Conservation (phyloP, 2,797 vertebrate genomes). For the Etheostoma nigrum region DNA sequence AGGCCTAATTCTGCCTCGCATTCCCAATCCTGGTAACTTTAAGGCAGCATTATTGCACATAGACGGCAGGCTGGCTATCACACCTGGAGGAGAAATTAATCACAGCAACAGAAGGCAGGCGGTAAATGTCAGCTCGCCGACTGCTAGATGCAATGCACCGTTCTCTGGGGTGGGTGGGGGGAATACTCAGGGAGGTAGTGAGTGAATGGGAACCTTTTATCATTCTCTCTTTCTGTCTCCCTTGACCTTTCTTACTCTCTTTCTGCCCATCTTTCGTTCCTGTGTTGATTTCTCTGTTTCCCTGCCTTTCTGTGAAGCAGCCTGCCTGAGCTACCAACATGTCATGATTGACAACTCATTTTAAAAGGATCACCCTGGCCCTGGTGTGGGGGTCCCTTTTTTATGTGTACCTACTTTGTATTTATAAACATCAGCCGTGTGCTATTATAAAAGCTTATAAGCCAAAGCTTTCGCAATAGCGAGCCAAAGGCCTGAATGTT, state of each 20-base stretch:
- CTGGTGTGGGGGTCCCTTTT: not conserved
- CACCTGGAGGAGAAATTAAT: conserved; percentile 76
- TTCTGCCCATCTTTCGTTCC: conserved; percentile 25
- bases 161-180: conserved; percentile 30
- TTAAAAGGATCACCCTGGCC: not conserved
- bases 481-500: conserved; percentile 14
- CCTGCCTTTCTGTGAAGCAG: not conserved
- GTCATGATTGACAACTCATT: conserved; percentile 29
- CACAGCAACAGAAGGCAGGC: conserved; percentile 69
- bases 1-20: conserved; percentile 3
- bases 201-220: conserved; percentile 73
- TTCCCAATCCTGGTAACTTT: conserved; percentile 26
- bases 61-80: conserved; percentile 51
- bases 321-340: not conserved
- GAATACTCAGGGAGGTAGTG: conserved; percentile 53
- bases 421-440: conserved; percentile 4
- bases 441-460: not conserved
- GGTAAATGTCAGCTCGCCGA: conserved; percentile 76
- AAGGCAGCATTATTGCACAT: conserved; percentile 42
- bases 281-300: conserved; percentile 39
- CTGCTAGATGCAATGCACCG: conserved; percentile 41
- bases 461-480: not conserved
- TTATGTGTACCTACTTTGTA: not conserved
- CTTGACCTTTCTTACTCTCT: conserved; percentile 62
- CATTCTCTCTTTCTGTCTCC: conserved; percentile 58